Percentiles rank a stretch among this genome's conserved stretches.
phyloP scores from a whole-genome alignment of 2,888 invertebrate genomes.

The Cheiracanthium punctorium region DNA sequence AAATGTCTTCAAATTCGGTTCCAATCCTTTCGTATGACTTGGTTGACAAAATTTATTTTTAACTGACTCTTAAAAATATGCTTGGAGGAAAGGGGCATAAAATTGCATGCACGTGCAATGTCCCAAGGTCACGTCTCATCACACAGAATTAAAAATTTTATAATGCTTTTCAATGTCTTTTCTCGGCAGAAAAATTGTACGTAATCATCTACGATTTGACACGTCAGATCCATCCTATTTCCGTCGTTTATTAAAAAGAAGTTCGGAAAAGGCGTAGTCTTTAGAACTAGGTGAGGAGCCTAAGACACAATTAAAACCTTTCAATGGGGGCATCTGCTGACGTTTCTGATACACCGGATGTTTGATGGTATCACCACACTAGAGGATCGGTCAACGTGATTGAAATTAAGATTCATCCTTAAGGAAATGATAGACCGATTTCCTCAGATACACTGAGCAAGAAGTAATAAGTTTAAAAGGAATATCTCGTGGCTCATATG shows the following conservation, averaged over 20 bases:
- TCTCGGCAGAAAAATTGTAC: neutral
- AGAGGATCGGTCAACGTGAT: neutral
- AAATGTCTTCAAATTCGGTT: too few relatives aligned
- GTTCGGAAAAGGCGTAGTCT: neutral
- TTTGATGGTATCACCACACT: conserved; percentile 4
- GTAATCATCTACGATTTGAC: neutral
- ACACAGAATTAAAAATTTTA: neutral
- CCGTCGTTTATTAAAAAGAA: neutral
- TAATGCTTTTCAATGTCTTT: neutral
- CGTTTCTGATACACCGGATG: conserved; percentile 1
- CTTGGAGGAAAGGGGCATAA: too few relatives aligned
- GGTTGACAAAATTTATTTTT: too few relatives aligned
- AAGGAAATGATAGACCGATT: neutral
- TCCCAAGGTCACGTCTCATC: too few relatives aligned
- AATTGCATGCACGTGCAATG: too few relatives aligned
- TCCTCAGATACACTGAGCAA: too few relatives aligned
- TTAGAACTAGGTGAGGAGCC: neutral
- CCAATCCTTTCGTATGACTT: too few relatives aligned
- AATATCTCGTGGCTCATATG: too few relatives aligned
- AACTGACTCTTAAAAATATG: too few relatives aligned
- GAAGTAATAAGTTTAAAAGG: too few relatives aligned
- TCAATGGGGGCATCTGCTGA: neutral
- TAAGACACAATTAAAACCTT: neutral
- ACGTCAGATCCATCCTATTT: neutral
- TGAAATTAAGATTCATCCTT: neutral